phyloP scores from a whole-genome alignment of 2,797 vertebrate species.

The Tachyglossus aculeatus region DNA sequence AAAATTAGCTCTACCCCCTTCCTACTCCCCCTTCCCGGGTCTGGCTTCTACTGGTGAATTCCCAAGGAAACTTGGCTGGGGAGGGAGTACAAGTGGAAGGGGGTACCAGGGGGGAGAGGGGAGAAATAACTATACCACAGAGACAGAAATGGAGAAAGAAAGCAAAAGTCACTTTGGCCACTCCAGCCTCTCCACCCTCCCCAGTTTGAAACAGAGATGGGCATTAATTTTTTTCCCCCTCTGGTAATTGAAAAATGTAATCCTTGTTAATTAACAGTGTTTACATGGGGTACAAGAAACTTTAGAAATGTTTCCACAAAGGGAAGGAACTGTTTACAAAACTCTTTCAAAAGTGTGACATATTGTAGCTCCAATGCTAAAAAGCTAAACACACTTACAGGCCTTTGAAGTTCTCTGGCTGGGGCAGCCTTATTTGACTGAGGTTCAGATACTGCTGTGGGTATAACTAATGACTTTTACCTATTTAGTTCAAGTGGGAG shows the following conservation, averaged over 20 bases:
- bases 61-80: slow-evolving; percentile 26
- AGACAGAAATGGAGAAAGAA: background rate
- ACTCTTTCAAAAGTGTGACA: slow-evolving; percentile 78
- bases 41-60: slow-evolving; percentile 20
- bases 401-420: slow-evolving; percentile 77
- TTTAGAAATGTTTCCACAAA: slow-evolving; percentile 76
- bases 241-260: slow-evolving; percentile 65
- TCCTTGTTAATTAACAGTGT: slow-evolving; percentile 70
- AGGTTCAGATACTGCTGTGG: slow-evolving; percentile 76
- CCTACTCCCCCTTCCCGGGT: background rate
- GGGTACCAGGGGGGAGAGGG: background rate
- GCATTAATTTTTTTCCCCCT: slow-evolving; percentile 18
- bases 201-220: slow-evolving; percentile 19
- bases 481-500: slow-evolving; percentile 78
- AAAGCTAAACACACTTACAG: slow-evolving; percentile 80
- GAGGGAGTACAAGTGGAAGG: slow-evolving; percentile 16
- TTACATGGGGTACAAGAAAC: slow-evolving; percentile 71
- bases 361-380: slow-evolving; percentile 76
- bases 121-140: slow-evolving; percentile 1
- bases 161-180: slow-evolving; percentile 17
- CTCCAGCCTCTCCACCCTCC: background rate
- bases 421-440: slow-evolving; percentile 75
- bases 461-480: slow-evolving; percentile 83
- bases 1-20: slow-evolving; percentile 39
- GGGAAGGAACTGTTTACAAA: slow-evolving; percentile 79